Percentiles rank a stretch among this genome's conserved stretches.
These are phyloP conservation scores for Oryzaephilus surinamensis DNA, from an alignment of 1,140 invertebrate species.

Conservation along the genomic window DNA sequence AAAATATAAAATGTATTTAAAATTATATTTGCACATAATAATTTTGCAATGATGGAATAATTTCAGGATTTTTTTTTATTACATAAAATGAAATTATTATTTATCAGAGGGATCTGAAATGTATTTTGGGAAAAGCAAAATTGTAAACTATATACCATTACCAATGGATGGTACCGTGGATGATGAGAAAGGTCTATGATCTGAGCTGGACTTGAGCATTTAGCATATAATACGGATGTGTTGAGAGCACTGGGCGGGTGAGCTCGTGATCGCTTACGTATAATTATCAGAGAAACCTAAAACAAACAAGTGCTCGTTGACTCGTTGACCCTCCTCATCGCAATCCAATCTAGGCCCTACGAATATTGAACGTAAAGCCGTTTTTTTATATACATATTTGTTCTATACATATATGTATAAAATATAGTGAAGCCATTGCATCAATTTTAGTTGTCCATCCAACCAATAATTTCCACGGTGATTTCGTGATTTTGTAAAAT, in stretches of 20 bases:
- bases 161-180: too few relatives aligned
- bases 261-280: slow-evolving; percentile 30
- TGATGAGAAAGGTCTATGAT: slow-evolving; percentile 7
- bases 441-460: slow-evolving; percentile 3
- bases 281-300: slow-evolving; percentile 34
- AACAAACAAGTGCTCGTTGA: slow-evolving; percentile 34
- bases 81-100: too few relatives aligned
- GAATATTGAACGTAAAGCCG: slow-evolving; percentile 6
- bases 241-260: slow-evolving; percentile 24
- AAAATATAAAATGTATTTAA: too few relatives aligned
- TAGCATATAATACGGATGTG: slow-evolving; percentile 26
- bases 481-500: slow-evolving; percentile 22
- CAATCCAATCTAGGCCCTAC: slow-evolving; percentile 14
- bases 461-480: slow-evolving; percentile 21
- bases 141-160: too few relatives aligned
- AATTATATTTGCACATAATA: too few relatives aligned
- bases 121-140: too few relatives aligned
- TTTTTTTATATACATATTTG: too few relatives aligned
- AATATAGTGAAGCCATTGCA: slow-evolving; percentile 4
- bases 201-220: slow-evolving; percentile 11
- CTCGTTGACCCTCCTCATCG: slow-evolving; percentile 22
- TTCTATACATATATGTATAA: too few relatives aligned
- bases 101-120: too few relatives aligned
- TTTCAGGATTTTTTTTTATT: too few relatives aligned
- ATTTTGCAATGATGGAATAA: too few relatives aligned